Base-by-base conservation (phyloP, 2,113 vertebrate species). In the Cheirogaleus medius region DNA sequence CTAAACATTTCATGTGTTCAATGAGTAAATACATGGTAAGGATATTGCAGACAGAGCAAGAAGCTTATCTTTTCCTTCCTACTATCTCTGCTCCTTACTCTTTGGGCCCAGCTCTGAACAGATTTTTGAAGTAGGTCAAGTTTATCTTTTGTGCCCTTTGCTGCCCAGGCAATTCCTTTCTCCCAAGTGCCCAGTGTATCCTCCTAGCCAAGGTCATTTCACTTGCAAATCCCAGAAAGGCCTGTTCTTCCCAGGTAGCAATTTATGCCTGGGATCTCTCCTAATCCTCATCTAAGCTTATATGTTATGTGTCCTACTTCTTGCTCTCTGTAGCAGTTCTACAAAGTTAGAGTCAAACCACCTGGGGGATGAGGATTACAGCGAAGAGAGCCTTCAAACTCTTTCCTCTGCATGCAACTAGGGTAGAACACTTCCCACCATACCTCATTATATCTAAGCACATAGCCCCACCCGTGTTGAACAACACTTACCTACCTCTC, bases 121-220 rank as follows among this genome's bases (percentile, higher is more conserved):
- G 42, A 81, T 27, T 80, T 63, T 49, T 84, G 32, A 89, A 92
- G 54, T 17, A 87, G 32, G 27, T 95, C 39, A 4, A 66, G 42
- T 92, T 94, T 90, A 27, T 90, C 39, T 87, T 42, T 64, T 49
- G 34, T 81, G 69, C 10, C 29, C 63, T 74, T 96, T 94, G 25
- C 27, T 68, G 39, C n/a, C 56, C 64, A 63, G 12, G 6, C 42
- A 4, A 3, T 84, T 90, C 13, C 49, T 80, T 82, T 87, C 52
- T 90, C 58, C 66, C 37, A 83, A 34, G 25, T 89, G 37, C 8
- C 63, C 21, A 64, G 8, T 81, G 7, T 74, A 77, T 85, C n/a
- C 58, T 83, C 44, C 58, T 56, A 78, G 6, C 18, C 49, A 77
- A 13, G 10, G 32, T 66, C 23, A 63, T 84, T 88, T 95, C 39